phyloP scores from a whole-genome alignment of 2,113 vertebrate species.

The Calcarius ornatus region DNA sequence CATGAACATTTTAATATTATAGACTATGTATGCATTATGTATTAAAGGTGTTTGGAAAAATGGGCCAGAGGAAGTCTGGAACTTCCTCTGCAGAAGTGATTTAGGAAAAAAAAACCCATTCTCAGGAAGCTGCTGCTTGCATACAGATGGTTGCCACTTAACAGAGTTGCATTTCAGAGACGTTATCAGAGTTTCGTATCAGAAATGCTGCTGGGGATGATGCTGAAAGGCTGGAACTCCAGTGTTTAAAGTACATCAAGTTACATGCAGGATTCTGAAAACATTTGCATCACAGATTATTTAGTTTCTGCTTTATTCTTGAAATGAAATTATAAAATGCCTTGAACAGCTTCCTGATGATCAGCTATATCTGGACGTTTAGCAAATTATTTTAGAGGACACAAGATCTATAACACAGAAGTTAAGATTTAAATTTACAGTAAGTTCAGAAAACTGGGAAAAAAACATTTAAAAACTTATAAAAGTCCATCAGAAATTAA shows the following conservation, averaged over 20 bases:
- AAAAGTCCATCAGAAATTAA: background rate
- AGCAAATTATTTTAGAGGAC: background rate
- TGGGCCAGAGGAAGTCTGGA: background rate
- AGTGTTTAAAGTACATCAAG: background rate
- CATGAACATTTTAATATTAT: background rate
- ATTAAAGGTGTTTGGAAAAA: background rate
- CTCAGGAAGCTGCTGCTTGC: background rate
- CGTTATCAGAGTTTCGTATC: background rate
- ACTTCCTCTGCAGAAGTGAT: background rate
- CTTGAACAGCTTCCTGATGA: background rate
- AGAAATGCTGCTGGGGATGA: background rate
- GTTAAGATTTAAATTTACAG: background rate
- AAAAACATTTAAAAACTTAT: background rate
- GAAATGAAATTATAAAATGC: background rate
- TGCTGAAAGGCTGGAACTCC: background rate
- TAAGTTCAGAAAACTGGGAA: background rate
- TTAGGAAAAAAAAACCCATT: background rate
- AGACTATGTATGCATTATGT: background rate
- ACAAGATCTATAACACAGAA: fast-evolving
- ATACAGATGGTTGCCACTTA: background rate
- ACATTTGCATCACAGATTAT: fast-evolving
- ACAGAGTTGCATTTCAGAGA: background rate
- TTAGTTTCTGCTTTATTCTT: background rate
- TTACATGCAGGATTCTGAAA: background rate
- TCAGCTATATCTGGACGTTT: background rate